Evolutionary conservation across 2,888 invertebrate genomes (phyloP), one percentile per base, ranked within the genome.

Genomic region (Notodonta dromedarius): DNA sequence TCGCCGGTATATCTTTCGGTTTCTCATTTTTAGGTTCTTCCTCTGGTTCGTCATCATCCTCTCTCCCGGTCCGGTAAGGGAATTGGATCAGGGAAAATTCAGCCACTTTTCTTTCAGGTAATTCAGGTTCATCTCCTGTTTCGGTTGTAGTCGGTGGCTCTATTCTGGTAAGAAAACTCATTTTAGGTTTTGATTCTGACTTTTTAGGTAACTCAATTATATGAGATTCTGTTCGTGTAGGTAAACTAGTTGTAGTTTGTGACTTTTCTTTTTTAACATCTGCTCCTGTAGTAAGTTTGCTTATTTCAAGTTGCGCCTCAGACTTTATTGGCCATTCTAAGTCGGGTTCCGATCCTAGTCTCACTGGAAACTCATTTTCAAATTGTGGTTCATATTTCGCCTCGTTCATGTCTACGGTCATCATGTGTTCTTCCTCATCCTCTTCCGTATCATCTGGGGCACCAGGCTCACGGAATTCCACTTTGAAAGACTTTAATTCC

Each of bases 391-490:
- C n/a, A 46, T 32, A 52, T 57, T 59, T 63, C 3, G 66, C 58
- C 16, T 66, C 63, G 6, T 58, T 58, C 24, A 78, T 71, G 50
- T 76, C 70, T n/a, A 73, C 53, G 24, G 67, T 66, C 5, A 70
- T 57, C 50, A 74, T 63, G 40, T 65, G 64, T 58, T 71, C 66
- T 63, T 72, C 76, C 2, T 60, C 61, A 35, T 66, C 67, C 40
- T 69, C 70, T 40, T 70, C 68, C 6, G 62, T 60, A 13, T 44
- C 8, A 9, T 50, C 16, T 24, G 32, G 13, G 32, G 12, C 2
- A 7, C 32, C 52, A 5, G 52, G 32, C 24, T 52, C 52, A 12
- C 5, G 3, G 13, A 52, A 52, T 52, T 52, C 52, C 32, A 55
- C 55, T 14, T 40, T 40, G 40, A 40, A 14, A 5, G n/a, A 16